phyloP scores from a whole-genome alignment of 2,113 vertebrate species.

The Chascanopsetta lugubris region DNA sequence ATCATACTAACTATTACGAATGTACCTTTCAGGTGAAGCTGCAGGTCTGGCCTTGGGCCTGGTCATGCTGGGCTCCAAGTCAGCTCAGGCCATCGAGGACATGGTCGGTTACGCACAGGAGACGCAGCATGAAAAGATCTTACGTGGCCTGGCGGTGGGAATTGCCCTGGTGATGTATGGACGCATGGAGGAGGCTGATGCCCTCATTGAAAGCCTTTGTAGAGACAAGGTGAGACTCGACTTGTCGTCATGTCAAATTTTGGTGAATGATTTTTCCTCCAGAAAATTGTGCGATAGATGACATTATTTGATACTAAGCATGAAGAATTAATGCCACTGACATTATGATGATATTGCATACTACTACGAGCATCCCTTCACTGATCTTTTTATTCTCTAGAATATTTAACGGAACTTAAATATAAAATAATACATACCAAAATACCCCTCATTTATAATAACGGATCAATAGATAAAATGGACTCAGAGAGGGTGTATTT shows the following conservation, averaged over 20 bases:
- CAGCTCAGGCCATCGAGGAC: constrained; percentile 97
- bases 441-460: no score
- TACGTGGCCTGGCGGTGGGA: constrained; percentile 94
- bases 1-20: constrained; percentile 3
- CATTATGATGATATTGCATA: no score
- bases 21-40: constrained; percentile 87
- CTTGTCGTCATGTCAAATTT: neutral
- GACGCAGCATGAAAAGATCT: constrained; percentile 97
- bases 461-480: no score
- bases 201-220: constrained; percentile 97
- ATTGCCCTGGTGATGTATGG: constrained; percentile 98
- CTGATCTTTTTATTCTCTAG: no score
- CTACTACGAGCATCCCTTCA: no score
- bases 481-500: no score
- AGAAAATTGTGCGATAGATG: no score
- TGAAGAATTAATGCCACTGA: no score
- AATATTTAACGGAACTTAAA: no score
- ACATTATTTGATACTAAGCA: no score
- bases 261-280: no score
- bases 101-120: constrained; percentile 99
- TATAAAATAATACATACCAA: no score
- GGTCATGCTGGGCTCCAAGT: constrained; percentile 98
- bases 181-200: constrained; percentile 97
- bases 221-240: constrained; percentile 90
- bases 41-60: constrained; percentile 94